phyloP scores from a whole-genome alignment of 2,888 invertebrate genomes.

The Anticlea derivata region DNA sequence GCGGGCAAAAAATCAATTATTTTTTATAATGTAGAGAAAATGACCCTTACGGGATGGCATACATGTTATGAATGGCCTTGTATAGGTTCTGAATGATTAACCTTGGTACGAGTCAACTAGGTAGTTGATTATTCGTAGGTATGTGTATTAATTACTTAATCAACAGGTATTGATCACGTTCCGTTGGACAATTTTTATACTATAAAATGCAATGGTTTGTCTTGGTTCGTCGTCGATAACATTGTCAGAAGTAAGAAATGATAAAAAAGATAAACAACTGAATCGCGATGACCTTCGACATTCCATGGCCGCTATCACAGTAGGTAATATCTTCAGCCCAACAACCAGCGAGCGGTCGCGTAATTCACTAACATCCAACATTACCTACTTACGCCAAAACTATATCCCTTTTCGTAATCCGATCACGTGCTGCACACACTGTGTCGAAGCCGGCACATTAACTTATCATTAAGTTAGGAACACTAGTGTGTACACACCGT shows the following conservation, averaged over 20 bases:
- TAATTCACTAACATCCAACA: constrained; percentile 59
- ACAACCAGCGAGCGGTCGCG: constrained; percentile 41
- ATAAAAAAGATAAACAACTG: constrained; percentile 64
- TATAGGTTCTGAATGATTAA: too few relatives aligned
- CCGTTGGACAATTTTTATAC: too few relatives aligned
- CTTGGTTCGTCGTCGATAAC: too few relatives aligned
- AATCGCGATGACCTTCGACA: constrained; percentile 63
- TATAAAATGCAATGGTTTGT: not conserved
- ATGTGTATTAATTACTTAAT: constrained; percentile 3
- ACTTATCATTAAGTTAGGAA: constrained; percentile 64
- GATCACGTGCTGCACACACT: constrained; percentile 70
- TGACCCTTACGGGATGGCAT: too few relatives aligned
- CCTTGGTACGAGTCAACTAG: too few relatives aligned
- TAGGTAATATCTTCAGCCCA: constrained; percentile 47
- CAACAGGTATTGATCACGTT: constrained; percentile 8
- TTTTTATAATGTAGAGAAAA: too few relatives aligned
- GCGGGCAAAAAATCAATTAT: too few relatives aligned
- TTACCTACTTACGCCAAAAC: constrained; percentile 70
- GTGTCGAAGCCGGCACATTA: constrained; percentile 61
- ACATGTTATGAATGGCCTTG: too few relatives aligned
- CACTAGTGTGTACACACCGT: constrained; percentile 68
- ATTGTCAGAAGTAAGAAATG: constrained; percentile 36
- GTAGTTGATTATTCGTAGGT: not conserved
- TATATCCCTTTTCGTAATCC: constrained; percentile 72
- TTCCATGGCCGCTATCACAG: constrained; percentile 45